Conservation (phyloP, 1,140 invertebrate genomes). For the Dendrolimus kikuchii region DNA sequence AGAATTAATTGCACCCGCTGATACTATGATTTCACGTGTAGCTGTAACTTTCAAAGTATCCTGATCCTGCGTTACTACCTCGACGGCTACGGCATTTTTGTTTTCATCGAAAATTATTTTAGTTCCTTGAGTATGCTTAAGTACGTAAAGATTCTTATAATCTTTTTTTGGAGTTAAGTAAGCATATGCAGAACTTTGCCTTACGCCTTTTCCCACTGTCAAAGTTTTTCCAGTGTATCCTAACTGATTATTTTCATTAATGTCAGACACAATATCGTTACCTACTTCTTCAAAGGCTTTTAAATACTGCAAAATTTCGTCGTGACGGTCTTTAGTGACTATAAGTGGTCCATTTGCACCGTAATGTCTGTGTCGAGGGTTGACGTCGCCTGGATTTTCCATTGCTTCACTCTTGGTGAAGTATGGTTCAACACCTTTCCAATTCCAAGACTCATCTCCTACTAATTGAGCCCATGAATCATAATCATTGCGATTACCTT, state of each 20-base stretch:
- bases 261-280: neutral
- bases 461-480: constrained; percentile 75
- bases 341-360: too few species aligned
- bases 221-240: constrained; percentile 1
- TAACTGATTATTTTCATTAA: neutral
- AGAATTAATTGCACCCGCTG: constrained; percentile 6
- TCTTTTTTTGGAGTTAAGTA: neutral
- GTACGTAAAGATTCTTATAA: constrained; percentile 5
- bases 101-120: constrained; percentile 7
- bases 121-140: constrained; percentile 3
- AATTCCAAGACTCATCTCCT: constrained; percentile 78
- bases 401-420: constrained; percentile 33
- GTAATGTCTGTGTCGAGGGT: constrained; percentile 6
- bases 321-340: too few species aligned
- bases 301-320: neutral
- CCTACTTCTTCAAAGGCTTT: constrained; percentile 4
- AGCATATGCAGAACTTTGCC: constrained; percentile 6
- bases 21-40: constrained; percentile 3
- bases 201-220: constrained; percentile 3
- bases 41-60: neutral
- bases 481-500: constrained; percentile 81
- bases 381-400: constrained; percentile 12
- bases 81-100: constrained; percentile 1
- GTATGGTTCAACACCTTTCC: constrained; percentile 34
- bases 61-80: neutral